A percentile compares a stretch with the other conserved stretches of the same genome.
These are phyloP conservation scores for Corythoichthys intestinalis DNA, from an alignment of 2,113 vertebrate species.

Conservation along the genomic window DNA sequence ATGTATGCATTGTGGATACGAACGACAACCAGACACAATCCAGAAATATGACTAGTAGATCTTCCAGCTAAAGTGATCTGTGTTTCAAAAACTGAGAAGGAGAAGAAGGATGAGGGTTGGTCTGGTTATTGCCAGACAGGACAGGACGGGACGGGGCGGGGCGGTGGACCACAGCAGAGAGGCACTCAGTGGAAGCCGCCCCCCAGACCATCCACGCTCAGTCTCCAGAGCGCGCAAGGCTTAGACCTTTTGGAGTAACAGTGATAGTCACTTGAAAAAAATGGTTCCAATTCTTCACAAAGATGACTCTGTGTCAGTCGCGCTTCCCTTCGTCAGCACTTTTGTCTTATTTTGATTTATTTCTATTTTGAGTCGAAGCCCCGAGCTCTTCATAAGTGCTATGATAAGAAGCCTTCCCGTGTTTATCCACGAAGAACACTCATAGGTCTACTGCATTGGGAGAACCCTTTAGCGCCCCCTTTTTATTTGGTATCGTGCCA, in stretches of 20 bases:
- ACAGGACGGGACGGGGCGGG: not conserved
- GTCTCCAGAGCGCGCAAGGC: constrained; percentile 67
- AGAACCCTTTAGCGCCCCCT: constrained; percentile 52
- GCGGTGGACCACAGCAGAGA: constrained; percentile 63
- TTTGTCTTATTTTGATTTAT: constrained; percentile 34
- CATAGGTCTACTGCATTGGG: constrained; percentile 76
- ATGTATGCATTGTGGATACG: constrained; percentile 63
- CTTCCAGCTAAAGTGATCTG: constrained; percentile 77
- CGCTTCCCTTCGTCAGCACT: constrained; percentile 58
- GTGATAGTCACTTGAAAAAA: constrained; percentile 69
- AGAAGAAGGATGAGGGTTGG: constrained; percentile 33
- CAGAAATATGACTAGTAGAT: constrained; percentile 70
- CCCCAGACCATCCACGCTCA: constrained; percentile 55
- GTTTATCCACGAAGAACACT: constrained; percentile 70
- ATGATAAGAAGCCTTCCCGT: constrained; percentile 69
- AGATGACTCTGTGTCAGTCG: constrained; percentile 54
- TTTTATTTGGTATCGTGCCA: constrained; percentile 78
- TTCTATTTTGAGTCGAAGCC: constrained; percentile 72
- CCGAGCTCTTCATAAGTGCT: constrained; percentile 76
- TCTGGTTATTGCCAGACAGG: constrained; percentile 25
- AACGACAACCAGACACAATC: constrained; percentile 65
- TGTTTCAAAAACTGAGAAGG: constrained; percentile 58
- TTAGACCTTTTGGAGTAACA: constrained; percentile 70
- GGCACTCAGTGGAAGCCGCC: constrained; percentile 64
- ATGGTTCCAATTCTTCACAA: not conserved